Evolutionary conservation across 1,140 invertebrate species (phyloP).

Genomic region (Drosophila lacteicornis): DNA sequence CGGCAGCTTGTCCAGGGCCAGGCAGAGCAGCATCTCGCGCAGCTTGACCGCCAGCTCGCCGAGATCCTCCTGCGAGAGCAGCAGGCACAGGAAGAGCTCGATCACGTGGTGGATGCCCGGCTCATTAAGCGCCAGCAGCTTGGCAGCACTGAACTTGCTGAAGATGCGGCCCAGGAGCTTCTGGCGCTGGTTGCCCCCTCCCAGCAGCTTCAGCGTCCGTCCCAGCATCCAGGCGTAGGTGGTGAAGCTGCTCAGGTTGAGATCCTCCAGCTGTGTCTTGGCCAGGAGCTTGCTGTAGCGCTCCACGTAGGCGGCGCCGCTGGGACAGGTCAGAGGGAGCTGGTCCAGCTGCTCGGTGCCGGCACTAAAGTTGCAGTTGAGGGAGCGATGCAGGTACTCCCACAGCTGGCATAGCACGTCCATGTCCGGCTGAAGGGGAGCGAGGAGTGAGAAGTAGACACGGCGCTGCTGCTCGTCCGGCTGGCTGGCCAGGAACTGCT

Average conservation of each 20-base stretch:
- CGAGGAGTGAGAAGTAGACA: slow-evolving; percentile 62
- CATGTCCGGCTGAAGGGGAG: slow-evolving; percentile 63
- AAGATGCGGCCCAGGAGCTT: slow-evolving; percentile 83
- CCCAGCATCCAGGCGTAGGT: slow-evolving; percentile 70
- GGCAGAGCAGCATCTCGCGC: slow-evolving; percentile 68
- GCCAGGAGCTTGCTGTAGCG: slow-evolving; percentile 61
- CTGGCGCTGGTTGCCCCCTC: slow-evolving; percentile 57
- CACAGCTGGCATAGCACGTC: slow-evolving; percentile 75
- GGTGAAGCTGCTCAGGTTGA: slow-evolving; percentile 79
- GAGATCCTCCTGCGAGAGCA: slow-evolving; percentile 59
- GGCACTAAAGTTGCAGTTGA: slow-evolving; percentile 69
- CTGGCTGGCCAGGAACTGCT: slow-evolving; percentile 66
- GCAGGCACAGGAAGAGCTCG: slow-evolving; percentile 74
- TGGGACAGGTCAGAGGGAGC: slow-evolving; percentile 52
- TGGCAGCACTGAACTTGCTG: slow-evolving; percentile 80
- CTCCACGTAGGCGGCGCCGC: slow-evolving; percentile 68
- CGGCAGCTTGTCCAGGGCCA: slow-evolving; percentile 72
- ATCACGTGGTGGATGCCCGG: slow-evolving; percentile 82
- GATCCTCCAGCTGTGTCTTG: slow-evolving; percentile 53
- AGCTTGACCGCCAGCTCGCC: slow-evolving; percentile 64
- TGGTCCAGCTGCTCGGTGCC: slow-evolving; percentile 58
- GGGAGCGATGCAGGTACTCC: slow-evolving; percentile 79
- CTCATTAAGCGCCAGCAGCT: slow-evolving; percentile 77
- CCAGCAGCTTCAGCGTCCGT: slow-evolving; percentile 54
- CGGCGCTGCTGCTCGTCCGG: slow-evolving; percentile 78